Evolutionary conservation across 2,797 vertebrate genomes (phyloP).

Genomic region (Trematomus bernacchii): DNA sequence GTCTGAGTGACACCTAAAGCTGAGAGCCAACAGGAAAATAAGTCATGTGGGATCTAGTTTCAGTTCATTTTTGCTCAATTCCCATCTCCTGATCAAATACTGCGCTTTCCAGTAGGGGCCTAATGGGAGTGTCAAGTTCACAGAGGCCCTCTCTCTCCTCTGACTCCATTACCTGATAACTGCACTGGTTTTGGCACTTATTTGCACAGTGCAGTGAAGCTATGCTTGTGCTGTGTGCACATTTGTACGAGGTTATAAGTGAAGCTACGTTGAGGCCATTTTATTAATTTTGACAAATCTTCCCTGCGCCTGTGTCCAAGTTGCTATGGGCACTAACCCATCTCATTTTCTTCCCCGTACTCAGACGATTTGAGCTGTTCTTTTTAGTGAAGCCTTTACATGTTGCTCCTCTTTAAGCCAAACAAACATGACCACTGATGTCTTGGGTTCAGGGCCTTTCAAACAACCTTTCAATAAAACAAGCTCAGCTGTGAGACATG

Average conservation of each 20-base stretch:
- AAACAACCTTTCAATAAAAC: slow-evolving; percentile 87
- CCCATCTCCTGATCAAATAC: slow-evolving; percentile 90
- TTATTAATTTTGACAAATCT: slow-evolving; percentile 69
- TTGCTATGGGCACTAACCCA: slow-evolving; percentile 55
- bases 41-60: slow-evolving; percentile 90
- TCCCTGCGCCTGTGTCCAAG: slow-evolving; percentile 44
- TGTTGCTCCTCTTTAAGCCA: slow-evolving; percentile 74
- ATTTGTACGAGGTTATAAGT: slow-evolving; percentile 70
- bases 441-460: slow-evolving; percentile 82
- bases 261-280: slow-evolving; percentile 63
- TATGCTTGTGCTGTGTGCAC: slow-evolving; percentile 62
- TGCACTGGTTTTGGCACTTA: slow-evolving; percentile 80
- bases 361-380: slow-evolving; percentile 53
- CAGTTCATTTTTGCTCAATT: slow-evolving; percentile 91
- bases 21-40: slow-evolving; percentile 87
- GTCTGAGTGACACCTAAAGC: slow-evolving; percentile 90
- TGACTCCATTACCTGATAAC: slow-evolving; percentile 85
- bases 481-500: slow-evolving; percentile 85
- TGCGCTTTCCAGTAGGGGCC: slow-evolving; percentile 88
- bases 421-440: slow-evolving; percentile 81
- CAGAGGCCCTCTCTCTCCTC: slow-evolving; percentile 75
- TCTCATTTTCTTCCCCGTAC: slow-evolving; percentile 60
- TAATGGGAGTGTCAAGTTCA: slow-evolving; percentile 91
- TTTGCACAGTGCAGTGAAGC: slow-evolving; percentile 70
- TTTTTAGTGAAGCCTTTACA: slow-evolving; percentile 71